Base-by-base conservation (phyloP, 2,113 vertebrate genomes). In the Cisticola juncidis region DNA sequence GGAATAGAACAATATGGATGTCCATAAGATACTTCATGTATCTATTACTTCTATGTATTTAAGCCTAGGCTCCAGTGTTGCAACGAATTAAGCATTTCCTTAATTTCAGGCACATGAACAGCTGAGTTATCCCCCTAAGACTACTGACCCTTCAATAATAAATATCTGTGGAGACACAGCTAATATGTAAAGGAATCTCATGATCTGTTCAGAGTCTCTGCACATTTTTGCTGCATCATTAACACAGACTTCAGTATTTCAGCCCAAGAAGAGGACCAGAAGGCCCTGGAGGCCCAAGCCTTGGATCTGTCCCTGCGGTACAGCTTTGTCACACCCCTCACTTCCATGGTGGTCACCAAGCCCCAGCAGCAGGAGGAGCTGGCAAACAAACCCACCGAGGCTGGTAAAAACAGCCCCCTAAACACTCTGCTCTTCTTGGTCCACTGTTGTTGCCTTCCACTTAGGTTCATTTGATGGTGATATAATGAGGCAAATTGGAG, bases 271-370 rank as follows among this genome's bases (percentile, higher is more conserved):
- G 93, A 97, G 4, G 96, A 98, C 26, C 98, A 96, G 95, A 84
- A 33, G 42, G 97, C 90, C 13, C 96, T 98, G 58, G 97, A 98
- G 48, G 95, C 84, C 2, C 96, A 92, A 85, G 98, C 98, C 44
- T 94, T 99, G 95, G 94, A 97, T 4, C 97, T 99, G 91, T 99
- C 99, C 3, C 96, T 99, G 93, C 96, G 5, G 22, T 99, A 99
- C 90, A 98, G 88, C 96, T 99, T 99, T 29, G 98, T 99, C 54
- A 99, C 99, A 0, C 98, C 99, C 3, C 98, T 99, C 92, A 99
- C 99, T 2, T 99, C 99, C 69, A 98, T 99, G 99, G 98, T 99
- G 88, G 98, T 99, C 94, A 99, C 98, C 84, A 99, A 99, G 86
- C 99, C 99, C 0, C 86, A 97, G 88, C 81, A 96, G 50, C 89